phyloP scores from a whole-genome alignment of 2,797 vertebrate species.

The Enteromius treurensis region DNA sequence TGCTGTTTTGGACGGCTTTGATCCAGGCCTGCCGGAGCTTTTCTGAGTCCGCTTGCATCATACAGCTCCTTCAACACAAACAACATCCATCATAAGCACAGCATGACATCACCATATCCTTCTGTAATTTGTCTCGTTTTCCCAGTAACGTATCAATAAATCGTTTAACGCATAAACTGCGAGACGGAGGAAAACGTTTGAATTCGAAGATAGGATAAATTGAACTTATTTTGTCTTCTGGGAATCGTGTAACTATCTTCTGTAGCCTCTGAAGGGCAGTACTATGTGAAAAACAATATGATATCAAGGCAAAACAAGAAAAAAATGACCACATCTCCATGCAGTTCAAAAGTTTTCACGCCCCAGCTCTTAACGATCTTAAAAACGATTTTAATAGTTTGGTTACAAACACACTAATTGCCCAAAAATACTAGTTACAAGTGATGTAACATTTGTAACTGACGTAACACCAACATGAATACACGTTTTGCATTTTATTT shows the following conservation, averaged over 20 bases:
- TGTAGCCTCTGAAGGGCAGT: not conserved
- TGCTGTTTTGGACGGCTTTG: slow-evolving; percentile 97
- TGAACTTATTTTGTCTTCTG: not conserved
- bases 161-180: not conserved
- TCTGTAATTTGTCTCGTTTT: not conserved
- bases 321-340: too few species aligned
- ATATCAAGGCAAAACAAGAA: too few species aligned
- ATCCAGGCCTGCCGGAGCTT: slow-evolving; percentile 97
- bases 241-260: not conserved
- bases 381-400: not conserved
- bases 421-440: not conserved
- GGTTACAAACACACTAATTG: not conserved
- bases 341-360: too few species aligned
- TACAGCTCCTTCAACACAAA: slow-evolving; percentile 86
- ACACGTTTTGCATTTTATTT: not conserved
- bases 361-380: too few species aligned
- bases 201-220: not conserved
- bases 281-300: not conserved
- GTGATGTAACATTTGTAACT: not conserved
- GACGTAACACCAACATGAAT: not conserved
- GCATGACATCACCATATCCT: slow-evolving; percentile 33
- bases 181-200: not conserved
- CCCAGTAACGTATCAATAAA: not conserved
- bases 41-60: slow-evolving; percentile 97
- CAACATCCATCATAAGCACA: not conserved